Conservation (phyloP, 2,113 vertebrate species). For the Nothobranchius furzeri region DNA sequence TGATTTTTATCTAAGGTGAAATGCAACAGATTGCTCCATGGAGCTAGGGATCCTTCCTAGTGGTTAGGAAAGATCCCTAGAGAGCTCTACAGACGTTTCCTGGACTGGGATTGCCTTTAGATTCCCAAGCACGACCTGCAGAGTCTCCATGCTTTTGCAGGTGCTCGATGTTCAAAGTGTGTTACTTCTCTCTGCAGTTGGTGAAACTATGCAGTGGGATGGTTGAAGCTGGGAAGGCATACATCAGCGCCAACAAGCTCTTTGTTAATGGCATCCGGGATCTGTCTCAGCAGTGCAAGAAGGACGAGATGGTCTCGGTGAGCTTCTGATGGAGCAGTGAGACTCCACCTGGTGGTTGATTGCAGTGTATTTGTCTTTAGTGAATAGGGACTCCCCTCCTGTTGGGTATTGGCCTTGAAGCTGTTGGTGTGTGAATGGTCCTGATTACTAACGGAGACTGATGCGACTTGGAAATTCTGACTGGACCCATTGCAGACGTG, state of each 20-base stretch:
- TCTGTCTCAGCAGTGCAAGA: conserved; percentile 94
- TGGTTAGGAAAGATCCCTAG: too few species aligned
- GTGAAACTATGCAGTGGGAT: conserved; percentile 96
- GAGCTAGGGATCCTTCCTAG: too few species aligned
- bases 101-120: too few species aligned
- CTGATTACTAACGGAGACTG: conserved; percentile 45
- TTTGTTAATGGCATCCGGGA: conserved; percentile 93
- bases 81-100: too few species aligned
- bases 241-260: conserved; percentile 92
- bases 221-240: conserved; percentile 93
- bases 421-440: conserved; percentile 34
- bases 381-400: neutral
- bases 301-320: conserved; percentile 93
- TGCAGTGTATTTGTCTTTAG: too few species aligned
- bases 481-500: conserved; percentile 1
- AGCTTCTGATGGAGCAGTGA: conserved; percentile 54
- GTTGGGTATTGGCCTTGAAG: conserved; percentile 9
- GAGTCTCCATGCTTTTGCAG: too few species aligned
- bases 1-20: too few species aligned
- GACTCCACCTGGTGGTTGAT: too few species aligned
- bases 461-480: conserved; percentile 47
- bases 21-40: too few species aligned
- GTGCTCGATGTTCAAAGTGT: neutral
- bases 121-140: too few species aligned
- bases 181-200: conserved; percentile 76